Evolutionary conservation across 2,888 invertebrate species (phyloP).

Genomic region (Asteroscopus sphinx): DNA sequence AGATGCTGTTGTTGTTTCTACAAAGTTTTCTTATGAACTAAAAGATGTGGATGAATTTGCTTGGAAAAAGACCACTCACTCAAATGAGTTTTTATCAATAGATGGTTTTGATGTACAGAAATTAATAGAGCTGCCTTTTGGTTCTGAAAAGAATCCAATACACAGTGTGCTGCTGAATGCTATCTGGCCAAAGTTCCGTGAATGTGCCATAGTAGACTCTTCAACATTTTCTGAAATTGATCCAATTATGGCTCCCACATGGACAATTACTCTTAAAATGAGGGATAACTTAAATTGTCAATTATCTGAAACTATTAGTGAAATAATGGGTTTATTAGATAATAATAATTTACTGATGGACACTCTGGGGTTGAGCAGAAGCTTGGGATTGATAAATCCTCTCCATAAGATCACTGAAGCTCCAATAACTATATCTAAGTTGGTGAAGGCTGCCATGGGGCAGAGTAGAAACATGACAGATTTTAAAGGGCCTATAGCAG

Average conservation of each 20-base stretch:
- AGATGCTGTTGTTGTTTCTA: conserved; percentile 92
- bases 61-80: conserved; percentile 90
- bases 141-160: conserved; percentile 95
- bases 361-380: conserved; percentile 83
- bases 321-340: conserved; percentile 92
- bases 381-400: conserved; percentile 89
- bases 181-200: conserved; percentile 96
- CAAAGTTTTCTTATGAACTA: conserved; percentile 93
- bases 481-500: conserved; percentile 93
- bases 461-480: conserved; percentile 89
- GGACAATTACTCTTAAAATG: conserved; percentile 93
- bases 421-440: conserved; percentile 91
- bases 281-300: conserved; percentile 93
- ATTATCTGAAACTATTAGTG: conserved; percentile 93
- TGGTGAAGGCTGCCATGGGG: conserved; percentile 88
- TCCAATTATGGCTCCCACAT: conserved; percentile 93
- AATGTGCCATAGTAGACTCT: conserved; percentile 96
- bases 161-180: conserved; percentile 94
- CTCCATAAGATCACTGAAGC: conserved; percentile 94
- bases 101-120: conserved; percentile 87
- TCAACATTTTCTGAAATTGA: conserved; percentile 96
- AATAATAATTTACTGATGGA: conserved; percentile 86
- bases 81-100: conserved; percentile 85
- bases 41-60: conserved; percentile 90
- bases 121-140: conserved; percentile 93